Evolutionary conservation across 35 echinoderm and acorn worm genomes (phyloP).

Genomic region (Holothuria glaberrima): DNA sequence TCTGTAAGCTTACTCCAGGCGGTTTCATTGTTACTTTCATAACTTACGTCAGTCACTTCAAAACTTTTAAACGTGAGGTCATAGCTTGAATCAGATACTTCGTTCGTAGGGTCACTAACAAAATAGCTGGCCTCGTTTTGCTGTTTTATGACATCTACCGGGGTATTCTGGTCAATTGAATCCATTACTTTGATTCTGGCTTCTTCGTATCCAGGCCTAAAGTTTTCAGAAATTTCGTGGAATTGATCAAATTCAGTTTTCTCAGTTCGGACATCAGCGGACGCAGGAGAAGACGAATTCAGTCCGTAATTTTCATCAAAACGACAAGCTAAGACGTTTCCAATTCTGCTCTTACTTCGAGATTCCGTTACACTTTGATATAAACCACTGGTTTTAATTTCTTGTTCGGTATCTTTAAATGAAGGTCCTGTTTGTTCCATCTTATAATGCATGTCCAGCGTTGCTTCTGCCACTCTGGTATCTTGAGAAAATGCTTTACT

Average conservation of each 20-base stretch:
- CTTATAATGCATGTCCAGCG: no score
- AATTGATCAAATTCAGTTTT: background rate
- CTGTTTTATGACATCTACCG: background rate
- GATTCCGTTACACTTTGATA: background rate
- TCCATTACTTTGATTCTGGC: no score
- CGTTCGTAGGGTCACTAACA: background rate
- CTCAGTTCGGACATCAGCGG: background rate
- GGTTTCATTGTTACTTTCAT: background rate
- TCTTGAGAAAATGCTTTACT: no score
- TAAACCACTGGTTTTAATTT: background rate
- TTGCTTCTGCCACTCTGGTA: no score
- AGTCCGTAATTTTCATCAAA: background rate
- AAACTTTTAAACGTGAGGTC: background rate
- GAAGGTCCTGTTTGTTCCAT: background rate
- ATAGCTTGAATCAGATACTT: background rate
- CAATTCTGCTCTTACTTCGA: background rate
- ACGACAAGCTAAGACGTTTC: slow-evolving; percentile 11
- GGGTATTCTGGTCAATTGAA: background rate
- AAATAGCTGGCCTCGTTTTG: background rate
- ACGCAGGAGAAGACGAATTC: no score
- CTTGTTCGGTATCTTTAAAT: background rate
- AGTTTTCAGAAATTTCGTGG: background rate
- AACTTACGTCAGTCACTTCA: background rate
- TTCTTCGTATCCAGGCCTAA: background rate
- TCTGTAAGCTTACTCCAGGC: background rate